Conservation (phyloP, 1,140 invertebrate species). For the Zaprionus camerounensis region DNA sequence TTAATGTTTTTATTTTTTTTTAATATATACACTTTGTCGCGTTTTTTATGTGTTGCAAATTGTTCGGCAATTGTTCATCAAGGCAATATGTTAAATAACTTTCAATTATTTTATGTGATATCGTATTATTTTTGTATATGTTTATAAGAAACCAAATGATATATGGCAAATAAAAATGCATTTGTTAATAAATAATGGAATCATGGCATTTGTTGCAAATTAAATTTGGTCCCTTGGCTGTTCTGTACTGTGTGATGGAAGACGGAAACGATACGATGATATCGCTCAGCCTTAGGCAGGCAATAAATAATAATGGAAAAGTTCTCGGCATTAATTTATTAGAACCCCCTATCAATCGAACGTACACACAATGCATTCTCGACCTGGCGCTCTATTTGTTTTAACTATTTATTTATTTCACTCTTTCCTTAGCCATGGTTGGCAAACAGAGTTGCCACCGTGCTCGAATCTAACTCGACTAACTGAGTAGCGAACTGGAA, state of each 20-base stretch:
- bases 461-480: neutral
- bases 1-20: neutral
- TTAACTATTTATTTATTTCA: slow-evolving; percentile 32
- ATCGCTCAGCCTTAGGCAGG: neutral
- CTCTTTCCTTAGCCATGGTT: slow-evolving; percentile 37
- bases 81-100: slow-evolving; percentile 68
- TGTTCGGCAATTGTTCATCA: slow-evolving; percentile 41
- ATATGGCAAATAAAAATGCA: neutral
- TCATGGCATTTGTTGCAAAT: slow-evolving; percentile 44
- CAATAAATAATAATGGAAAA: slow-evolving; percentile 12
- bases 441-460: neutral
- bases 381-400: slow-evolving; percentile 15
- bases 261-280: neutral
- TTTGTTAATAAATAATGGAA: slow-evolving; percentile 8
- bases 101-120: neutral
- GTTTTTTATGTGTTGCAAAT: slow-evolving; percentile 9
- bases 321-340: slow-evolving; percentile 9
- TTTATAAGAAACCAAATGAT: neutral
- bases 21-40: slow-evolving; percentile 41
- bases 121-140: neutral
- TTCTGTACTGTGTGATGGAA: slow-evolving; percentile 9
- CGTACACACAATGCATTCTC: neutral
- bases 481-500: slow-evolving; percentile 3
- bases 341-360: neutral
- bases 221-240: slow-evolving; percentile 70